Evolutionary conservation across 2,113 vertebrate genomes (phyloP).

Genomic region (Solea solea): DNA sequence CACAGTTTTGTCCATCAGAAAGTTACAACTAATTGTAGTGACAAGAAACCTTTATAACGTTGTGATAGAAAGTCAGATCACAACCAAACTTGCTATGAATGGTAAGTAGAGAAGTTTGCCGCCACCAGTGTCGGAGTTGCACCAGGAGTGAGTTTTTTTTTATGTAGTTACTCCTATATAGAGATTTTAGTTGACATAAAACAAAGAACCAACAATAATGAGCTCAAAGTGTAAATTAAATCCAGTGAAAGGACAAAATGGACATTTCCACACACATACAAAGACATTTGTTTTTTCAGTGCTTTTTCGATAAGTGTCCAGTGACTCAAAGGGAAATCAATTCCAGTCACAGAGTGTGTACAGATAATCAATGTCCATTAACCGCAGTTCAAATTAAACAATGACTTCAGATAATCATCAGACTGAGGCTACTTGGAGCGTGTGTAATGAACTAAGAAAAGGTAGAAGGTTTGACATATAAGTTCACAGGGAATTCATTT

Average conservation of each 20-base stretch:
- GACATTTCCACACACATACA: background rate
- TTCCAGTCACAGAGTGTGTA: background rate
- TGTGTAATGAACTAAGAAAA: background rate
- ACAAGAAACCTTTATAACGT: too few relatives aligned
- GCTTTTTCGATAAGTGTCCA: background rate
- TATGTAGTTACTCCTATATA: too few relatives aligned
- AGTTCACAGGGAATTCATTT: background rate
- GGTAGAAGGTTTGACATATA: background rate
- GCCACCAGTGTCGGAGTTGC: too few relatives aligned
- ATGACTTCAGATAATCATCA: slow-evolving; percentile 8
- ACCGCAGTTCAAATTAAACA: slow-evolving; percentile 9
- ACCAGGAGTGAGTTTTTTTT: too few relatives aligned
- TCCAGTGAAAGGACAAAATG: background rate
- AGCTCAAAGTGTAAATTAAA: background rate
- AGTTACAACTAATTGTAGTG: too few relatives aligned
- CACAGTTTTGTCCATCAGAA: too few relatives aligned
- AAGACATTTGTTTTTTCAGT: background rate
- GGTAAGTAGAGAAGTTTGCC: too few relatives aligned
- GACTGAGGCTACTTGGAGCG: background rate
- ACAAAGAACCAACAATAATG: too few relatives aligned
- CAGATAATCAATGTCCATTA: slow-evolving; percentile 19
- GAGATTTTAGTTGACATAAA: too few relatives aligned
- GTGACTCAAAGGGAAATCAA: background rate
- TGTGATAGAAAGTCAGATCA: too few relatives aligned
- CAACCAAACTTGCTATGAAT: too few relatives aligned